Percentiles rank a stretch among this genome's conserved stretches.
Evolutionary conservation across 1,140 invertebrate species (phyloP).

Genomic region (Drosophila auraria): DNA sequence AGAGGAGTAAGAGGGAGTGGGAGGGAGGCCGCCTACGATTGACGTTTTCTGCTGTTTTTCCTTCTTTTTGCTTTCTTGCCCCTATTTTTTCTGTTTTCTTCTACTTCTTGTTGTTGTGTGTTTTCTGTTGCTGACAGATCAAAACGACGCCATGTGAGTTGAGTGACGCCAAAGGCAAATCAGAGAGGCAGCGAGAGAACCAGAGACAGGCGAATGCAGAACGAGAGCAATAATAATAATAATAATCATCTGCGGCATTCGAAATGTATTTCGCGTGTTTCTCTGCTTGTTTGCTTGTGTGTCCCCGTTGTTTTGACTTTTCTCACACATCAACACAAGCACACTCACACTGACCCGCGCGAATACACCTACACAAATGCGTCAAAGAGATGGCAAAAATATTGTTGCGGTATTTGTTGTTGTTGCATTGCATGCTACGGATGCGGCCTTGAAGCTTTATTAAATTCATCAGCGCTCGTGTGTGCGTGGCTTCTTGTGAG

Average conservation of each 20-base stretch:
- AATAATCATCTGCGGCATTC: slow-evolving; percentile 54
- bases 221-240: slow-evolving; percentile 44
- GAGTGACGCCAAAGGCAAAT: slow-evolving; percentile 51
- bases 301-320: slow-evolving; percentile 50
- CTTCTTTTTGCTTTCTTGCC: slow-evolving; percentile 12
- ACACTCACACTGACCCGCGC: slow-evolving; percentile 4
- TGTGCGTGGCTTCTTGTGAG: slow-evolving; percentile 2
- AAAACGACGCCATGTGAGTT: slow-evolving; percentile 47
- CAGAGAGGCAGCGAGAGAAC: slow-evolving; percentile 4
- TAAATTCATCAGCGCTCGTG: slow-evolving; percentile 39
- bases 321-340: slow-evolving; percentile 28
- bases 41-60: slow-evolving; percentile 38
- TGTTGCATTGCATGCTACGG: slow-evolving; percentile 47
- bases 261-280: slow-evolving; percentile 52
- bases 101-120: slow-evolving; percentile 13
- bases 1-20: slow-evolving; percentile 14
- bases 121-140: slow-evolving; percentile 39
- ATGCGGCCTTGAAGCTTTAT: slow-evolving; percentile 55
- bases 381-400: slow-evolving; percentile 44
- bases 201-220: slow-evolving; percentile 13
- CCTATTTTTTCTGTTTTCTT: slow-evolving; percentile 10
- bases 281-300: slow-evolving; percentile 51
- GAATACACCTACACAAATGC: slow-evolving; percentile 21
- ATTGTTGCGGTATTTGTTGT: slow-evolving; percentile 14
- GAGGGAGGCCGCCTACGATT: slow-evolving; percentile 39